Percentiles rank a stretch among this genome's conserved stretches.
phyloP scores from a whole-genome alignment of 2,113 vertebrate genomes.

The Ailurus styani region DNA sequence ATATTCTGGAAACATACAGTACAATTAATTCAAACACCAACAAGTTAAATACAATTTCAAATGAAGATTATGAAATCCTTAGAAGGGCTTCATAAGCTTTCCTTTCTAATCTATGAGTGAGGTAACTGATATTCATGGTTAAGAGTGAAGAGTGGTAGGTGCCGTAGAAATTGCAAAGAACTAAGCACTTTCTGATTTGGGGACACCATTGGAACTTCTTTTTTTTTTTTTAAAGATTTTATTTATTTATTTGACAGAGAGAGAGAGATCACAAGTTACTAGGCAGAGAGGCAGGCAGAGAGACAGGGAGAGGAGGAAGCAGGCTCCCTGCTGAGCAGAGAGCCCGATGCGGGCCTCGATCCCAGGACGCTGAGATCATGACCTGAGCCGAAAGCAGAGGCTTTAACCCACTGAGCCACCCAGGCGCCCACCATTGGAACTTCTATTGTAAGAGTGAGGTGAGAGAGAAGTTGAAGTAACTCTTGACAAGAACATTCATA shows the following conservation, averaged over 20 bases:
- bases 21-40: background rate
- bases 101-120: background rate
- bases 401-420: too few relatives aligned
- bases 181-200: background rate
- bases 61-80: background rate
- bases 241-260: too few relatives aligned
- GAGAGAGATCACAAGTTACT: too few relatives aligned
- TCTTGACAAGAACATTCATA: background rate
- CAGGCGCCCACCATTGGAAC: background rate
- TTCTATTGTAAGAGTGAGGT: background rate
- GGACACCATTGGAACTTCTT: background rate
- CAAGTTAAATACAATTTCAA: background rate
- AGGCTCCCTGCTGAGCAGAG: too few relatives aligned
- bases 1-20: background rate
- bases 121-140: background rate
- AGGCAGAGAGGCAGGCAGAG: too few relatives aligned
- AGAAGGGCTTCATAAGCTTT: background rate
- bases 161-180: background rate
- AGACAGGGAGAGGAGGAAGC: too few relatives aligned
- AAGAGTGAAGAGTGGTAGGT: background rate
- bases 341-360: too few relatives aligned
- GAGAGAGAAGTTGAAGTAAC: background rate
- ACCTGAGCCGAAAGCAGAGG: too few relatives aligned
- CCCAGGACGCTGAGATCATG: too few relatives aligned
- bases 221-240: too few relatives aligned